phyloP scores from a whole-genome alignment of 2,888 invertebrate genomes.

The Drosophila neotestacea region DNA sequence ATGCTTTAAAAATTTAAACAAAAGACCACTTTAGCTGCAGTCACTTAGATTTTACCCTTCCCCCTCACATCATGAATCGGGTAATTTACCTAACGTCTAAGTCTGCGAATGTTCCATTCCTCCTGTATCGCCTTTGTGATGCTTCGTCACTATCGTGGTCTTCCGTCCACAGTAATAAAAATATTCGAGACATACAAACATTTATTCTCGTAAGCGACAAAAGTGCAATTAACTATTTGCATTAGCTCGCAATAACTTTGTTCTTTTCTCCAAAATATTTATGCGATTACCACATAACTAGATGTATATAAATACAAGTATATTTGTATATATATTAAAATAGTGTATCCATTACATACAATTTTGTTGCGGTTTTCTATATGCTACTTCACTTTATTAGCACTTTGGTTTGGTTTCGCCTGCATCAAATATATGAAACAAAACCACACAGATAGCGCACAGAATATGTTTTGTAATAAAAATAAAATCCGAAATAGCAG shows the following conservation, averaged over 20 bases:
- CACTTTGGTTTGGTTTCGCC: slow-evolving; percentile 22
- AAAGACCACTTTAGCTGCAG: no score
- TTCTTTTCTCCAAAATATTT: slow-evolving; percentile 27
- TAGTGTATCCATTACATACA: not conserved
- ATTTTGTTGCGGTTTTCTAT: slow-evolving; percentile 20
- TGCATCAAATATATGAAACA: slow-evolving; percentile 20
- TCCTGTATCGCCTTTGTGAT: no score
- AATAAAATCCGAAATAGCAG: slow-evolving; percentile 62
- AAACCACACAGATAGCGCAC: slow-evolving; percentile 24
- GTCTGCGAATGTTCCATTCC: no score
- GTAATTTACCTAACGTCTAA: no score
- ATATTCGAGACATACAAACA: no score
- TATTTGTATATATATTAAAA: slow-evolving; percentile 1
- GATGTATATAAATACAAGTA: slow-evolving; percentile 2
- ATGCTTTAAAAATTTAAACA: no score
- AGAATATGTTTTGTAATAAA: slow-evolving; percentile 45
- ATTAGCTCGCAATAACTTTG: slow-evolving; percentile 2
- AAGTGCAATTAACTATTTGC: slow-evolving; percentile 7
- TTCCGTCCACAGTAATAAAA: no score
- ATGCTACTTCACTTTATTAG: slow-evolving; percentile 40
- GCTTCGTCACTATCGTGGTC: no score
- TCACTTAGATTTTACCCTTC: no score
- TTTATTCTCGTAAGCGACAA: not conserved
- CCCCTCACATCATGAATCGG: no score
- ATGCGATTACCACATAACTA: slow-evolving; percentile 40